Conservation (phyloP, 2,888 invertebrate genomes). For the Caenorhabditis sinica region DNA sequence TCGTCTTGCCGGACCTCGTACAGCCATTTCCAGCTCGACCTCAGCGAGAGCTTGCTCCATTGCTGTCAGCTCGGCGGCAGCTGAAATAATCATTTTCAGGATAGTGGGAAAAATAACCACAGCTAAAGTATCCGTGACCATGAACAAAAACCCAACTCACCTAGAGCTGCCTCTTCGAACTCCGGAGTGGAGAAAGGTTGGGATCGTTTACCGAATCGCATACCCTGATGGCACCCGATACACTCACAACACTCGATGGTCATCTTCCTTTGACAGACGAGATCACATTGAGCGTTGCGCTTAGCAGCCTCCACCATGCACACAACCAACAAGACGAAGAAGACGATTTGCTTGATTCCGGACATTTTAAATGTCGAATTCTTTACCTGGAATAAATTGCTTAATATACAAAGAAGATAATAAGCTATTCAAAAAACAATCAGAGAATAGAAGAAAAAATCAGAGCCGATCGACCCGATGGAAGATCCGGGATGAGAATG, state of each 20-base stretch:
- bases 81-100: constrained; percentile 17
- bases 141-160: constrained; percentile 5
- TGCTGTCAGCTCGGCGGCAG: constrained; percentile 17
- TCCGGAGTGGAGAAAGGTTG: constrained; percentile 39
- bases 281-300: constrained; percentile 68
- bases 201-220: constrained; percentile 66
- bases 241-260: constrained; percentile 71
- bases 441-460: background rate
- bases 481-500: background rate
- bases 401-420: background rate
- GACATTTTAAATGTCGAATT: constrained; percentile 30
- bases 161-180: constrained; percentile 39
- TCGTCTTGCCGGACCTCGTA: constrained; percentile 7
- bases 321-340: constrained; percentile 18
- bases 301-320: constrained; percentile 43
- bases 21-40: constrained; percentile 48
- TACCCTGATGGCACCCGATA: constrained; percentile 71
- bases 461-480: background rate
- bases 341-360: constrained; percentile 37
- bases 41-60: constrained; percentile 49
- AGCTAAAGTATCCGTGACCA: background rate
- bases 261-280: constrained; percentile 68
- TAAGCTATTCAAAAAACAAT: background rate
- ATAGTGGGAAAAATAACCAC: background rate
- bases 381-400: constrained; percentile 29